These are phyloP conservation scores for Falco columbarius DNA, from an alignment of 2,797 vertebrate species.

Conservation along the genomic window DNA sequence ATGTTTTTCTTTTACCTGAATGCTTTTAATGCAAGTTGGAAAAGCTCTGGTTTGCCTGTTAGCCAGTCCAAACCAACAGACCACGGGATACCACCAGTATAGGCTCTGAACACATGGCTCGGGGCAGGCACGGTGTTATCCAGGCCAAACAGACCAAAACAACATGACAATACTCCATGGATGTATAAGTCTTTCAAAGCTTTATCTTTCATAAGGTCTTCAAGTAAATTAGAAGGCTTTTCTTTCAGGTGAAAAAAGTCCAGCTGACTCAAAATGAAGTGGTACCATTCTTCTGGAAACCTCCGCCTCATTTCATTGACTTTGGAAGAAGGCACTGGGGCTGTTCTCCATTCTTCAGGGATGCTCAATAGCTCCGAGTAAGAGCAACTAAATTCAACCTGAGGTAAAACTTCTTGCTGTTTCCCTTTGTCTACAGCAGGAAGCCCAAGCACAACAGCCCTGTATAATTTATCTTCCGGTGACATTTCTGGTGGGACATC, in stretches of 20 bases:
- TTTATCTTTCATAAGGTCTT: slow-evolving; percentile 87
- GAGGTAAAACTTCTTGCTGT: slow-evolving; percentile 64
- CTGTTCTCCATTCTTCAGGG: slow-evolving; percentile 88
- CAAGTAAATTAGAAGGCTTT: slow-evolving; percentile 81
- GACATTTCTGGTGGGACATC: slow-evolving; percentile 80
- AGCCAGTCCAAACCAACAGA: slow-evolving; percentile 93
- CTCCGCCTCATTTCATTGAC: slow-evolving; percentile 84
- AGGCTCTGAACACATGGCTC: slow-evolving; percentile 89
- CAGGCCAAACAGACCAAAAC: slow-evolving; percentile 86
- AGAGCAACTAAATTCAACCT: slow-evolving; percentile 85
- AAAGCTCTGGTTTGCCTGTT: slow-evolving; percentile 88
- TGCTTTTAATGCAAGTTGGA: slow-evolving; percentile 91
- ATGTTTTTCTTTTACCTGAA: slow-evolving; percentile 92
- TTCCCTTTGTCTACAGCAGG: slow-evolving; percentile 87
- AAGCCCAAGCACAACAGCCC: slow-evolving; percentile 85
- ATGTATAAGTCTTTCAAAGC: slow-evolving; percentile 87
- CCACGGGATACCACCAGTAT: slow-evolving; percentile 91
- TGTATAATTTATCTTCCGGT: slow-evolving; percentile 84
- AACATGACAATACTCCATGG: slow-evolving; percentile 87
- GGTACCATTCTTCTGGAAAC: slow-evolving; percentile 96
- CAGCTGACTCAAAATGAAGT: slow-evolving; percentile 85
- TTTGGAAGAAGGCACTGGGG: slow-evolving; percentile 81
- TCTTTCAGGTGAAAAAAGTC: slow-evolving; percentile 84
- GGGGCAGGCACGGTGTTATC: slow-evolving; percentile 87
- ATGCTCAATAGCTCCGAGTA: slow-evolving; percentile 87